A percentile compares a stretch with the other conserved stretches of the same genome.
These are phyloP conservation scores for Agapornis roseicollis DNA, from an alignment of 2,113 vertebrate genomes.

Conservation along the genomic window DNA sequence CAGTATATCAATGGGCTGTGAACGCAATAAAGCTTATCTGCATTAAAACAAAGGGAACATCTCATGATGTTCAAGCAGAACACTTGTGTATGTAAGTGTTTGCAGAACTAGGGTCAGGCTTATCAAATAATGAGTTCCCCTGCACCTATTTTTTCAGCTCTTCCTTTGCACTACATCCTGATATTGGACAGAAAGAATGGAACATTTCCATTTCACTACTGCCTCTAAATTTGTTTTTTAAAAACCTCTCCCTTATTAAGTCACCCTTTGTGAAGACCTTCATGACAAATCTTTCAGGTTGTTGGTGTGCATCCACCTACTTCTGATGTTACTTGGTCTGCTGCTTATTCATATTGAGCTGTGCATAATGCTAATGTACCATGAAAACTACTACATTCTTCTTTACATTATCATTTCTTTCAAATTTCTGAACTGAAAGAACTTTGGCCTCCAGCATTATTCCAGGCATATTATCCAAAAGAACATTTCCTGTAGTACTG, in stretches of 20 bases:
- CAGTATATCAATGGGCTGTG: neutral
- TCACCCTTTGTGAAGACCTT: neutral
- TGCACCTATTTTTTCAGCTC: neutral
- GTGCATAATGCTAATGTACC: neutral
- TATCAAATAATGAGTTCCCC: neutral
- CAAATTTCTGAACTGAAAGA: neutral
- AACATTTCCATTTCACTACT: neutral
- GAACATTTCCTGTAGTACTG: neutral
- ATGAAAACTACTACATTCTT: neutral
- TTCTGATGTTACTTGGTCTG: neutral
- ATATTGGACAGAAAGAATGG: neutral
- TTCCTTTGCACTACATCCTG: neutral
- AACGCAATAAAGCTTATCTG: neutral
- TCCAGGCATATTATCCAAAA: constrained; percentile 28
- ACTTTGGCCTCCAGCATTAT: neutral
- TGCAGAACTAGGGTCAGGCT: neutral
- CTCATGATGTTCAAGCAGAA: neutral
- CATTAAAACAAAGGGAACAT: neutral
- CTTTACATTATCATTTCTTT: neutral
- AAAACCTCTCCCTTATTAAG: neutral
- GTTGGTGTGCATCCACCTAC: neutral
- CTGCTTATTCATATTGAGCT: neutral
- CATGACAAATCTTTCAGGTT: neutral
- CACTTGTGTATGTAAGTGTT: neutral
- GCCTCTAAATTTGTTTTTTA: neutral